These are phyloP conservation scores for Linyphia triangularis DNA, from an alignment of 2,888 invertebrate species.

Conservation along the genomic window DNA sequence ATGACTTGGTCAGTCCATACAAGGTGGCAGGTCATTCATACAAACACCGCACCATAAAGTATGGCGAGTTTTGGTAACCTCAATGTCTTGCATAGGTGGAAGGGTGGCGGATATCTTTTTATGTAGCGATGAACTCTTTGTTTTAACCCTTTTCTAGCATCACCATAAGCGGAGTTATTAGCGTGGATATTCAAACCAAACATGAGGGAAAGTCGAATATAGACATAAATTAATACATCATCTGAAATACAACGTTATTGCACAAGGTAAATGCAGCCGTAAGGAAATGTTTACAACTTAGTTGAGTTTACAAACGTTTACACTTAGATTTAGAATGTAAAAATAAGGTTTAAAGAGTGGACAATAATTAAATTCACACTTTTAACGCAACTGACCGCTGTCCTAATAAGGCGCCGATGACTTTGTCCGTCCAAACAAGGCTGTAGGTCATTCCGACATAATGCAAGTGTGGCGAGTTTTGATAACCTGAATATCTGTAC, in stretches of 20 bases:
- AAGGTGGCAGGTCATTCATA: slow-evolving; percentile 25
- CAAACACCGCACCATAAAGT: not conserved
- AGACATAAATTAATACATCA: too few species aligned
- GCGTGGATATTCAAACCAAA: too few species aligned
- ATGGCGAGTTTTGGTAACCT: slow-evolving; percentile 6
- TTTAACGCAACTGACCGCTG: too few species aligned
- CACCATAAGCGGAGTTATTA: not conserved
- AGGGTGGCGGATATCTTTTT: slow-evolving; percentile 29
- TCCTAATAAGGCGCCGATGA: slow-evolving; percentile 38
- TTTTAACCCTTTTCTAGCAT: not conserved
- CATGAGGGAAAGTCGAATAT: too few species aligned
- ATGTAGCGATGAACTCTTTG: not conserved
- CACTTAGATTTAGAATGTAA: too few species aligned
- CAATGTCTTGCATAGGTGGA: slow-evolving; percentile 29
- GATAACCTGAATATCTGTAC: slow-evolving; percentile 20
- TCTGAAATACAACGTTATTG: too few species aligned
- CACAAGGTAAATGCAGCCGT: too few species aligned
- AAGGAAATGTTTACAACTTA: too few species aligned
- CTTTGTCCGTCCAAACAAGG: slow-evolving; percentile 33
- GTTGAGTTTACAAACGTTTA: too few species aligned
- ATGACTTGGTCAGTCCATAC: slow-evolving; percentile 29
- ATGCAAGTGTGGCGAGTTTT: not conserved
- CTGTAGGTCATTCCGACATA: slow-evolving; percentile 3
- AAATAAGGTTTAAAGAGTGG: too few species aligned
- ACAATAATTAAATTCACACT: too few species aligned